Evolutionary conservation across 2,888 invertebrate genomes (phyloP).

Genomic region (Rhogogaster chlorosoma): DNA sequence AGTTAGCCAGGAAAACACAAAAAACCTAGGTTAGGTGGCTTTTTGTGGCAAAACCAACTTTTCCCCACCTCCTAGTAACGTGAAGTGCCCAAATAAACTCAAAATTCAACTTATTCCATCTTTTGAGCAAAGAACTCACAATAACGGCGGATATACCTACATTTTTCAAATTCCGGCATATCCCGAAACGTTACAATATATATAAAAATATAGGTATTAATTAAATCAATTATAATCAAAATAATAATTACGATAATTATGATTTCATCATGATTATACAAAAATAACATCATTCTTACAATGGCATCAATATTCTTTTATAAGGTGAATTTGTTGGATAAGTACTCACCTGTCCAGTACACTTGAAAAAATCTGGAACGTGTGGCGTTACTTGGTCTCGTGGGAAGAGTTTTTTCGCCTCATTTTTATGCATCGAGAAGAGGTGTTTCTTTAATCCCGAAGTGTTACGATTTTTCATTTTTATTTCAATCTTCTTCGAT

Average conservation of each 20-base stretch:
- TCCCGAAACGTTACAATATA: no score
- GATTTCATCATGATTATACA: background rate
- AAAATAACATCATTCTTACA: background rate
- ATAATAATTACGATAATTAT: background rate
- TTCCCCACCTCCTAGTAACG: no score
- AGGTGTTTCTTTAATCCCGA: constrained; percentile 11
- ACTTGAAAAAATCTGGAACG: constrained; percentile 7
- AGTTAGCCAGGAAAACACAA: no score
- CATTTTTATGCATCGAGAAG: background rate
- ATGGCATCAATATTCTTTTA: background rate
- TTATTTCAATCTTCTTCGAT: background rate
- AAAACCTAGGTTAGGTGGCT: no score
- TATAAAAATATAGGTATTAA: background rate
- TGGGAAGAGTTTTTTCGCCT: background rate
- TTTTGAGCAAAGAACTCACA: no score
- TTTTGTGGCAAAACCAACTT: no score
- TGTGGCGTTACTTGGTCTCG: background rate
- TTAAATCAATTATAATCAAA: background rate
- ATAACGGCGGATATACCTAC: no score
- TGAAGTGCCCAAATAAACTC: no score
- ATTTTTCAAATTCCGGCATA: no score
- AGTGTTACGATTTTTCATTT: constrained; percentile 32
- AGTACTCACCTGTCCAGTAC: constrained; percentile 3
- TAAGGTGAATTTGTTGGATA: no score
- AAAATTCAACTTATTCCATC: no score